phyloP scores from a whole-genome alignment of 2,797 vertebrate species.

The Heteromormyrus szaboi region DNA sequence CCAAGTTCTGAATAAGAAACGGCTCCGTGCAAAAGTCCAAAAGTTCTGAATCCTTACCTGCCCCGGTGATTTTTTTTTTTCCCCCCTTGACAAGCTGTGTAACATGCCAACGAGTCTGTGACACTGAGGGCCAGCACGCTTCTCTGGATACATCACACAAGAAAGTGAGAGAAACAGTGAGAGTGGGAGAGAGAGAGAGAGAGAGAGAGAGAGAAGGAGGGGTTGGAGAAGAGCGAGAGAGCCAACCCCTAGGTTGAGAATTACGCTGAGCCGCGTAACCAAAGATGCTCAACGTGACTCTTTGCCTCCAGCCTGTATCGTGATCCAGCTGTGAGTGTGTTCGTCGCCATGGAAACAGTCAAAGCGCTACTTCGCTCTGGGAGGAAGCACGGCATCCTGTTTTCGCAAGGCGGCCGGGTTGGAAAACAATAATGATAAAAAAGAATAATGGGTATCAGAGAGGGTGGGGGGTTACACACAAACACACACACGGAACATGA shows the following conservation, averaged over 20 bases:
- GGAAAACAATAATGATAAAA: not conserved
- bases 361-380: constrained; percentile 31
- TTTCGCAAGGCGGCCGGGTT: not conserved
- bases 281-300: constrained; percentile 1
- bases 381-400: constrained; percentile 11
- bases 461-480: not conserved
- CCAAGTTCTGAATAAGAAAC: not conserved
- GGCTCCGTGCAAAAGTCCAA: not conserved
- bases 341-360: constrained; percentile 63
- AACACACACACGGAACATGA: not conserved
- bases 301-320: constrained; percentile 20
- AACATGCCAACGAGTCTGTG: not conserved
- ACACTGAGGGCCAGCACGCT: not conserved
- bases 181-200: not conserved
- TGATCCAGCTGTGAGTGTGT: constrained; percentile 39
- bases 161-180: not conserved
- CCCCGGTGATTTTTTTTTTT: not conserved
- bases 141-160: constrained; percentile 4
- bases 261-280: not conserved
- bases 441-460: not conserved
- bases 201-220: not conserved
- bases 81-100: not conserved
- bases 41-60: constrained; percentile 21
- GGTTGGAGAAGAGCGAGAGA: not conserved
- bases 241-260: not conserved